Base-by-base conservation (phyloP, 2,888 invertebrate species). In the Blera fallax region DNA sequence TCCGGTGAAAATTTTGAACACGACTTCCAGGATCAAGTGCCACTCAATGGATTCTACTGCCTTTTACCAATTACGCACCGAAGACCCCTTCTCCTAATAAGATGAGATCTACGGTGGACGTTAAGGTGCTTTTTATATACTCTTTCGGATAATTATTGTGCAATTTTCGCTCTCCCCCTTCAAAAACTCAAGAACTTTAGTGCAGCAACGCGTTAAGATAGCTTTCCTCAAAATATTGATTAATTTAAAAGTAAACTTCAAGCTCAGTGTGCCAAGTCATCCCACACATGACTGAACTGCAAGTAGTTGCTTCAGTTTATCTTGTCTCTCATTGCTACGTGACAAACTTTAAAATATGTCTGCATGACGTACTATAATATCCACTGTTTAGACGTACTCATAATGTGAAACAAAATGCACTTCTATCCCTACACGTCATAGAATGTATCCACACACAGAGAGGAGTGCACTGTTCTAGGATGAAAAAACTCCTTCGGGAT, bases 321-420 rank as follows among this genome's bases (percentile, higher is more conserved):
- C 1, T 6, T 54, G 64, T 65, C 43, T 45, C 18, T 62, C 11
- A 3, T 56, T 65, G 5, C 16, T 76, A 77, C 77, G 77, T 77
- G 77, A 69, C 52, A 16, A 50, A 54, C 43, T 54, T 7, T 7
- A 18, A 24, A 21, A 52, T 7, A 27, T 54, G 18, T 62, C 16
- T 16, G 24, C 34, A 16, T 60, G 24, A 18, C 16, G 29, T 11
- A 50, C 11, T 10, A 27, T n/a, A 11, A 6, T 18, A 52, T 37
- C 24, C 50, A 21, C 24, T n/a, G 6, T 11, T 52, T 40, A 40
- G 40, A 54, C 37, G 34, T 48, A n/a, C 37, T 27, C 8, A 52
- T 16, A 18, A 65, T 52, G 34, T 48, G 16, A 48, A 29, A 54
- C 34, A 34, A 29, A 79, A 37, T 69, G 74, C 54, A 64, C 32